Evolutionary conservation across 2,888 invertebrate genomes (phyloP).

Genomic region (Drosophila kuntzei): DNA sequence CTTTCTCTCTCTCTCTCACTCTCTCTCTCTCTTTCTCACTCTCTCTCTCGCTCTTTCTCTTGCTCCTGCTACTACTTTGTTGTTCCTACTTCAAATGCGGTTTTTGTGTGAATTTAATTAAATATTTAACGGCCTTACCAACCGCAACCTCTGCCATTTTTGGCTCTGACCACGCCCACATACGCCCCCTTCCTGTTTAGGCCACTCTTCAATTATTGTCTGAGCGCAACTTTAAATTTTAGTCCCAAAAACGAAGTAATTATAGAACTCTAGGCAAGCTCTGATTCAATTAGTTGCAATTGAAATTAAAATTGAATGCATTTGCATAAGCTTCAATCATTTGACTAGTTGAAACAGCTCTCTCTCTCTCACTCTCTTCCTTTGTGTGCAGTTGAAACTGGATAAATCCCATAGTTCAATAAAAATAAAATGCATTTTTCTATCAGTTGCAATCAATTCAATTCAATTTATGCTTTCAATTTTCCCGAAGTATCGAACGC

Average conservation of each 20-base stretch:
- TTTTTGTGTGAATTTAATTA: conserved; percentile 74
- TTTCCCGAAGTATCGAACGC: background rate
- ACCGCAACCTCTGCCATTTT: conserved; percentile 20
- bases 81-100: conserved; percentile 57
- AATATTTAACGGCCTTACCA: conserved; percentile 67
- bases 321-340: conserved; percentile 7
- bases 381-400: background rate
- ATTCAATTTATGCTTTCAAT: background rate
- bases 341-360: background rate
- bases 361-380: background rate
- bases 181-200: background rate
- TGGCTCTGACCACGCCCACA: conserved; percentile 22
- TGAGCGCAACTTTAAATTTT: conserved; percentile 11
- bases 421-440: background rate
- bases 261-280: background rate
- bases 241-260: conserved; percentile 3
- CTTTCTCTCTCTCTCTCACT: background rate
- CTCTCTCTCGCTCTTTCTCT: background rate
- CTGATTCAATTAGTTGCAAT: conserved; percentile 2
- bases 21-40: too few species aligned
- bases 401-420: background rate
- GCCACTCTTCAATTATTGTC: conserved; percentile 25
- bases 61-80: conserved; percentile 6
- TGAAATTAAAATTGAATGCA: conserved; percentile 3
- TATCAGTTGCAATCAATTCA: conserved; percentile 23